Percentiles rank a stretch among this genome's conserved stretches.
These are phyloP conservation scores for Pogonus chalceus DNA, from an alignment of 1,140 invertebrate species.

Conservation along the genomic window DNA sequence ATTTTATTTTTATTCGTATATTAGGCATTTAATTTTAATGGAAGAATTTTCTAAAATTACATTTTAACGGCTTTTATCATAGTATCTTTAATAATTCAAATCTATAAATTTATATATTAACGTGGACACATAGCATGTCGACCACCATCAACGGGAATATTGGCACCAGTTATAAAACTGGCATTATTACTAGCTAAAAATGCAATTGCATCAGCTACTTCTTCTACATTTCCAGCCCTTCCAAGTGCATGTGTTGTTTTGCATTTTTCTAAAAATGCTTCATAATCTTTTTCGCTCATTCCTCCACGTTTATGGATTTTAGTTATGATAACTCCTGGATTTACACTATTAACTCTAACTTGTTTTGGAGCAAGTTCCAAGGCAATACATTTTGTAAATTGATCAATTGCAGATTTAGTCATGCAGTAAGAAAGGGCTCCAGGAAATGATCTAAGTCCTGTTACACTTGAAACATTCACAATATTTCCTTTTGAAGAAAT, in stretches of 20 bases:
- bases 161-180: slow-evolving; percentile 67
- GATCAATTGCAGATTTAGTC: slow-evolving; percentile 83
- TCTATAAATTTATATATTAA: too few species aligned
- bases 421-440: slow-evolving; percentile 73
- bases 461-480: slow-evolving; percentile 86
- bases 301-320: slow-evolving; percentile 59
- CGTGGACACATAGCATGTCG: slow-evolving; percentile 63
- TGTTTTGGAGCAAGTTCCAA: slow-evolving; percentile 70
- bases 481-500: slow-evolving; percentile 73
- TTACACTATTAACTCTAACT: slow-evolving; percentile 78
- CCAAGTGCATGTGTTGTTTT: slow-evolving; percentile 68
- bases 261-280: slow-evolving; percentile 56
- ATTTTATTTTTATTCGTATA: too few species aligned
- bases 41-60: too few species aligned
- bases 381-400: slow-evolving; percentile 73
- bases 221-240: slow-evolving; percentile 55
- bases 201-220: slow-evolving; percentile 67
- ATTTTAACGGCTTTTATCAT: too few species aligned
- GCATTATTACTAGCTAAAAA: slow-evolving; percentile 69
- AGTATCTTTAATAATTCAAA: too few species aligned
- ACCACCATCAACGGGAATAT: slow-evolving; percentile 72
- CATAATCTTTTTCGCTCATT: slow-evolving; percentile 54
- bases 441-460: slow-evolving; percentile 68
- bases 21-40: too few species aligned
- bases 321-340: slow-evolving; percentile 64